A percentile compares a stretch with the other conserved stretches of the same genome.
Conservation (phyloP, 2,113 vertebrate species). For the Tragelaphus imberbis region DNA sequence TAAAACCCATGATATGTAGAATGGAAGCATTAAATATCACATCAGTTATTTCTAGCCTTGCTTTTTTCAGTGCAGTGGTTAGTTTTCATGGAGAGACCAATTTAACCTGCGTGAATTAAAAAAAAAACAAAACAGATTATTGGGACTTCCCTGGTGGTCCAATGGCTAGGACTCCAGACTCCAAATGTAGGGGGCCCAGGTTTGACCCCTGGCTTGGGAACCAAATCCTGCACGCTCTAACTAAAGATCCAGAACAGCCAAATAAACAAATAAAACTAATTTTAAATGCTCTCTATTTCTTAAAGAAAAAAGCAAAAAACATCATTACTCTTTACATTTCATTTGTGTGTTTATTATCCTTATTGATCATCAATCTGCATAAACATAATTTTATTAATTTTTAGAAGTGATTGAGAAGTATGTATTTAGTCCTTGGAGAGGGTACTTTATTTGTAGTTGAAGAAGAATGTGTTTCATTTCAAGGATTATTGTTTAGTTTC, state of each 20-base stretch:
- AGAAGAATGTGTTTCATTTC: not conserved
- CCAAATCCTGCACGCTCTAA: not conserved
- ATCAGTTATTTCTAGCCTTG: slow-evolving; percentile 44
- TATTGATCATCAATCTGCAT: not conserved
- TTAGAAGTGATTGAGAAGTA: not conserved
- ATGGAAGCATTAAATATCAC: slow-evolving; percentile 40
- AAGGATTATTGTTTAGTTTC: not conserved
- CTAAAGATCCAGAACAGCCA: not conserved
- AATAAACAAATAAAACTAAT: not conserved
- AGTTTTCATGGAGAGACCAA: slow-evolving; percentile 50
- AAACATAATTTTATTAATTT: not conserved
- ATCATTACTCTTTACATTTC: not conserved
- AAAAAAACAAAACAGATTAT: not conserved
- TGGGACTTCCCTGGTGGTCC: not conserved
- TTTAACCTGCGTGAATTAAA: not conserved
- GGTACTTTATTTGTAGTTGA: not conserved
- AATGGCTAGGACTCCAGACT: not conserved
- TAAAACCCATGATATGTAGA: slow-evolving; percentile 40
- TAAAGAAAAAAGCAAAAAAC: not conserved
- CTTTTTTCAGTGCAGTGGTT: slow-evolving; percentile 41
- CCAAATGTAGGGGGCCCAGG: not conserved
- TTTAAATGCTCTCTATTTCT: not conserved
- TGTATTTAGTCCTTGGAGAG: not conserved
- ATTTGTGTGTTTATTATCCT: not conserved
- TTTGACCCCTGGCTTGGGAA: not conserved